These are phyloP conservation scores for Augochlorella aurata DNA, from an alignment of 2,888 invertebrate species.

Conservation along the genomic window DNA sequence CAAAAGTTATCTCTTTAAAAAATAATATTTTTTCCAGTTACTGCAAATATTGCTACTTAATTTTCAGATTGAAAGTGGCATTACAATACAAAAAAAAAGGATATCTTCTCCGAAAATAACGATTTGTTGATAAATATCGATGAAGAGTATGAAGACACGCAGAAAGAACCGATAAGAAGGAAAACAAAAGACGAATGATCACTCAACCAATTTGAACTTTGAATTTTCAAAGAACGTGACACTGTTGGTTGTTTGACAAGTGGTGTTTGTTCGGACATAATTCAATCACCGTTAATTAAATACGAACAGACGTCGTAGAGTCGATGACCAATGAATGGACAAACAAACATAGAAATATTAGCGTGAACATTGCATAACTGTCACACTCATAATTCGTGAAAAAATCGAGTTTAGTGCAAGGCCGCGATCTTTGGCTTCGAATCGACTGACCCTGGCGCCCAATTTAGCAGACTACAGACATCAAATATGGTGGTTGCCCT, in stretches of 20 bases:
- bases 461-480: constrained; percentile 80
- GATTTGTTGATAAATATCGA: background rate
- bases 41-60: too few species aligned
- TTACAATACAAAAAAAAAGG: background rate
- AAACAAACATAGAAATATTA: constrained; percentile 17
- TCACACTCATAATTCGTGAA: constrained; percentile 48
- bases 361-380: constrained; percentile 59
- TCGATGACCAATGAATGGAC: constrained; percentile 27
- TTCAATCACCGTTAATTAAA: constrained; percentile 57
- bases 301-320: constrained; percentile 35
- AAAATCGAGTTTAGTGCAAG: constrained; percentile 42
- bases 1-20: too few species aligned
- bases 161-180: background rate
- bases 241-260: constrained; percentile 40
- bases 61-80: background rate
- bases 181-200: constrained; percentile 12
- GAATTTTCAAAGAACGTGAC: constrained; percentile 22
- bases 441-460: constrained; percentile 79
- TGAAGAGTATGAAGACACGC: too few species aligned
- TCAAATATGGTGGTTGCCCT: constrained; percentile 76
- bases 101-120: background rate
- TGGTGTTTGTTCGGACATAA: constrained; percentile 26
- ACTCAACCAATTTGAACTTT: constrained; percentile 18
- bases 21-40: too few species aligned
- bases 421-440: constrained; percentile 75